phyloP scores from a whole-genome alignment of 2,888 invertebrate genomes.

The Dryobotodes eremita region DNA sequence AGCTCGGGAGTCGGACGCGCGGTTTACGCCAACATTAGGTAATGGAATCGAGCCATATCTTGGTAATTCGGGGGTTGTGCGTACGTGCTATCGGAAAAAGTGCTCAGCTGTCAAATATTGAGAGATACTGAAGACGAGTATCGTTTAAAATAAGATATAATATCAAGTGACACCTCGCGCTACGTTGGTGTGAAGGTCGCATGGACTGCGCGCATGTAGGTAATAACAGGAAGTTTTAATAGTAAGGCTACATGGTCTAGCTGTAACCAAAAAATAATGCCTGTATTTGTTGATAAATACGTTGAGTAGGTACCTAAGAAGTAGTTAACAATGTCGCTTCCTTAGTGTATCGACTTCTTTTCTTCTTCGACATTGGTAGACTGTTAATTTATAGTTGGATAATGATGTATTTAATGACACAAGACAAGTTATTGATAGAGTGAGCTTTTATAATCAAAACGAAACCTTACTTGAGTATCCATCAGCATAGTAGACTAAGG shows the following conservation, averaged over 20 bases:
- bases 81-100: slow-evolving; percentile 71
- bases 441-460: slow-evolving; percentile 14
- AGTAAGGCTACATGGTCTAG: slow-evolving; percentile 35
- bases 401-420: not conserved
- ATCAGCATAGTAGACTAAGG: slow-evolving; percentile 82
- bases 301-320: not conserved
- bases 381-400: not conserved
- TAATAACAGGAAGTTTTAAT: slow-evolving; percentile 59
- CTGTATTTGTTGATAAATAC: slow-evolving; percentile 14
- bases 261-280: slow-evolving; percentile 24
- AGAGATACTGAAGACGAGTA: slow-evolving; percentile 45
- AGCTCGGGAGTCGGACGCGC: slow-evolving; percentile 75
- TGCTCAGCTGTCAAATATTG: slow-evolving; percentile 53
- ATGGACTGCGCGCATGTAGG: slow-evolving; percentile 27
- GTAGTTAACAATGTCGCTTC: slow-evolving; percentile 10
- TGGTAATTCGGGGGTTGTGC: slow-evolving; percentile 72
- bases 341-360: not conserved
- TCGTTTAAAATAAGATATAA: slow-evolving; percentile 59
- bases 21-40: slow-evolving; percentile 86
- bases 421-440: not conserved
- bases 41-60: slow-evolving; percentile 85
- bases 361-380: not conserved
- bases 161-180: slow-evolving; percentile 42
- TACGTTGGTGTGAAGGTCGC: slow-evolving; percentile 39
- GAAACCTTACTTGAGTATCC: slow-evolving; percentile 87